Base-by-base conservation (phyloP, 2,113 vertebrate species). In the Sminthopsis crassicaudata region DNA sequence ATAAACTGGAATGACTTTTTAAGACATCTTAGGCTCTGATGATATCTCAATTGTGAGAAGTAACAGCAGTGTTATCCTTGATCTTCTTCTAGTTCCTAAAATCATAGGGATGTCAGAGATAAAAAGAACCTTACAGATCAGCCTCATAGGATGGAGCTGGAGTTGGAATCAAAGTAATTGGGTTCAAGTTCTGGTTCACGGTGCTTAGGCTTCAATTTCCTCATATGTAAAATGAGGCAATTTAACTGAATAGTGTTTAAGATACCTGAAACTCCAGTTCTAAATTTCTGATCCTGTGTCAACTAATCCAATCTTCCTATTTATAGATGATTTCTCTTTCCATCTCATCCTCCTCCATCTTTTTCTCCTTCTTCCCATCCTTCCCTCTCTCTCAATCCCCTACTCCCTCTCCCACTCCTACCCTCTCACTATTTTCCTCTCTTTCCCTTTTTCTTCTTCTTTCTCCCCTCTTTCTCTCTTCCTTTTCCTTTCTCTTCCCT, bases 31-130 rank as follows among this genome's bases (percentile, higher is more conserved):
- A 90, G 94, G 57, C 90, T 89, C 89, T 42, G 76, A 91, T 90
- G 97, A 96, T 90, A 94, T 93, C 94, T 95, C 36, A 48, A 89
- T 94, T 67, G 93, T 88, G 46, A 96, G 95, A 90, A 96, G n/a
- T 93, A 92, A 76, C 88, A 53, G 89, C 57, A 76, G 14, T 52
- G 90, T 93, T 11, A 67, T 46, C 84, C 67, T 90, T 92, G 36
- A 46, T n/a, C 90, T 96, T 93, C 94, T 92, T 95, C 92, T 46
- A 10, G 25, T 91, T 93, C 46, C 67, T 91, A 55, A 90, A 67
- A 76, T 42, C 36, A 19, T 76, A 42, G 48, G 67, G 30, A 36
- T 76, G 60, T 76, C 60, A 76, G 36, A n/a, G 30, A 76, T 76
- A 12, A 23, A 76, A 19, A 76, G 60, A 36, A n/a, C 60, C 60